phyloP scores from a whole-genome alignment of 1,140 invertebrate species.

The Centruroides sculpturatus region DNA sequence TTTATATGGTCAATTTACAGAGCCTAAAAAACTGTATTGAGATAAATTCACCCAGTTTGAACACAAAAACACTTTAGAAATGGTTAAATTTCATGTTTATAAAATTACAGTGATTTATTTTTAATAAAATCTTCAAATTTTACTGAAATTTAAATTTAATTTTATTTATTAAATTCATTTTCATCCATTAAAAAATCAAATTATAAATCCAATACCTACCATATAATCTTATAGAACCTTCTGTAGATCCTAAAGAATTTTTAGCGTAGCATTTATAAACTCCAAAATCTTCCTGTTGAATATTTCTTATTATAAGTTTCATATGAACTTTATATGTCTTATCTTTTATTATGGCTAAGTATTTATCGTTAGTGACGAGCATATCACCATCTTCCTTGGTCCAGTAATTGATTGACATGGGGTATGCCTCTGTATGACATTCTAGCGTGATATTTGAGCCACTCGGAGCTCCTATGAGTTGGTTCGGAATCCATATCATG shows the following conservation, averaged over 20 bases:
- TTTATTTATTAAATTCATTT: no score
- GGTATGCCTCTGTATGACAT: conserved; percentile 29
- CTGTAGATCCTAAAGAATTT: conserved; percentile 81
- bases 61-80: no score
- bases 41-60: no score
- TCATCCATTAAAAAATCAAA: no score
- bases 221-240: conserved; percentile 75
- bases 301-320: conserved; percentile 17
- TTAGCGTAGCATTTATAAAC: conserved; percentile 79
- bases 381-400: conserved; percentile 20
- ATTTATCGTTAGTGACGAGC: conserved; percentile 18
- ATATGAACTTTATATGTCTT: conserved; percentile 21
- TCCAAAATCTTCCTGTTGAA: conserved; percentile 49
- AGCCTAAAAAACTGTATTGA: no score
- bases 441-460: conserved; percentile 30
- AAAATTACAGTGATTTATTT: no score
- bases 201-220: conserved; percentile 43
- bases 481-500: conserved; percentile 35
- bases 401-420: conserved; percentile 21
- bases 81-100: no score
- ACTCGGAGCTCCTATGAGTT: conserved; percentile 30
- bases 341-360: conserved; percentile 15
- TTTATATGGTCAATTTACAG: no score
- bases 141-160: no score
- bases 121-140: no score